Base-by-base conservation (phyloP, 2,113 vertebrate genomes). In the Ceyx melanurus region DNA sequence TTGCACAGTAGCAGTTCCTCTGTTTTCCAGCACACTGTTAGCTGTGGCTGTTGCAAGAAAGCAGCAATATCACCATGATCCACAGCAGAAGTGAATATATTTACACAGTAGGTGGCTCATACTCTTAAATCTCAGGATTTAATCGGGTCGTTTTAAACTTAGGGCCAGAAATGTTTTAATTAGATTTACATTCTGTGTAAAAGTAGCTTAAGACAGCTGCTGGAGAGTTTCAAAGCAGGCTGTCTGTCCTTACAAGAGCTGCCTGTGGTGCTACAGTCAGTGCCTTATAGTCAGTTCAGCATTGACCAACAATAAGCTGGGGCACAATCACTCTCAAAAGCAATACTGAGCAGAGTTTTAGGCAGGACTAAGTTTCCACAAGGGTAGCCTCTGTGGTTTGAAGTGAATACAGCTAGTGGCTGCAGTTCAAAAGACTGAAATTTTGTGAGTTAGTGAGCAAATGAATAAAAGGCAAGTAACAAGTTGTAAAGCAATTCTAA, bases 41-140 rank as follows among this genome's bases (percentile, higher is more conserved):
- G 14, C 17, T 31, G 31, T 29, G 60, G 14, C 33, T 82, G 14
- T 42, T 78, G 31, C 61, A 67, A 48, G 65, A 86, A 70, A 80
- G 14, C 15, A 54, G 15, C 4, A 50, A 7, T 29, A 25, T 71
- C 29, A 58, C 33, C 0, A 1, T 29, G 11, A 17, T 57, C 16
- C 35, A 42, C 18, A 2, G 1, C 37, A 71, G 23, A 77, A 43
- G 35, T 25, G 4, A 73, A 31, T 77, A 17, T 37, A 42, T 86
- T 86, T 73, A 65, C 26, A 70, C 19, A 3, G 1, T 29, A 77
- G 87, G 61, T 50, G 54, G 11, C 21, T 50, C 2, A 2, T 33
- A 48, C 51, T 82, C 84, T 79, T 21, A 75, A 33, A 67, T 2
- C 3, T 79, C 74, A 1, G 5, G 57, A 82, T 67, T 67, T 43